Evolutionary conservation across 2,113 vertebrate species (phyloP), one percentile per base, ranked within the genome.

Genomic region (Sceloporus tristichus): DNA sequence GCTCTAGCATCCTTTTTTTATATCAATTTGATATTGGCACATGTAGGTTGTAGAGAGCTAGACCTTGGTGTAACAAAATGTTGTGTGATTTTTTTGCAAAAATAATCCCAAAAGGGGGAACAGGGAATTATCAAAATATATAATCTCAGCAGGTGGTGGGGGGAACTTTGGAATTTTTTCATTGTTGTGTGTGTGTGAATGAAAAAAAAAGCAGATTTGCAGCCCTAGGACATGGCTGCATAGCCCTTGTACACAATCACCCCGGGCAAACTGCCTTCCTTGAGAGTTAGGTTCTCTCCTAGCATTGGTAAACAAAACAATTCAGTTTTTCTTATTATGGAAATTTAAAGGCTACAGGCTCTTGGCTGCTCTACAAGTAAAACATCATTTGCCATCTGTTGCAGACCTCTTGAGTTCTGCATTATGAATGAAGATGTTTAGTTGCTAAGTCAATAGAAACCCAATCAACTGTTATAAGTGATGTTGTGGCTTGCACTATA

Each of bases 341-440:
- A 1, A 0, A 18, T 62, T 65, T 48, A 78, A 48, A 82, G 0
- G 0, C 71, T 8, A 85, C 54, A 66, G 19, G 9, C 5, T 54
- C 79, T n/a, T 75, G 2, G 13, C 70, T 13, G 40, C 65, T 1
- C 54, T 91, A 0, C 2, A 86, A 18, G 9, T 77, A 76, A 91
- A 93, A 75, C 29, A 70, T 38, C 13, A 27, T 27, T 65, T 85
- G 16, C 81, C 78, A 34, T 34, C 6, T 79, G 54, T 54, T 27
- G 48, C 27, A n/a, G 53, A 14, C 53, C 54, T 14, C 18, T 78
- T 78, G 40, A 62, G 14, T 86, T 80, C 79, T 85, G 70, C 82
- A 87, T 40, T 56, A 48, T 76, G 89, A 92, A 89, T 73, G 0
- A 79, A 54, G 0, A 29, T 21, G 5, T 0, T 79, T 92, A 88